Percentiles rank a stretch among this genome's conserved stretches.
Conservation (phyloP, 2,888 invertebrate genomes). For the Eristalis arbustorum region DNA sequence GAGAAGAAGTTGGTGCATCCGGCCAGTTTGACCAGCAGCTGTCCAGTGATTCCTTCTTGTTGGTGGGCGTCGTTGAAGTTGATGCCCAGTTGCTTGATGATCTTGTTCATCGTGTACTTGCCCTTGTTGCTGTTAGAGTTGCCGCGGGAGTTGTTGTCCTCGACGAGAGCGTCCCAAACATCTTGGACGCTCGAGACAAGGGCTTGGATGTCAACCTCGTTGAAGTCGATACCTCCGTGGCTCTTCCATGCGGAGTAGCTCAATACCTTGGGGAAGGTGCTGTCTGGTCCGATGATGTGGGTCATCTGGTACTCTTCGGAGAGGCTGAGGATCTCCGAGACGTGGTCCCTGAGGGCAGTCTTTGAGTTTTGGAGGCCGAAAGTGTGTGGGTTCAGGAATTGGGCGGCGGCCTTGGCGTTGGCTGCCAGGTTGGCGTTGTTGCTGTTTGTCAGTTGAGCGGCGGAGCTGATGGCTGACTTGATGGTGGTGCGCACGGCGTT, state of each 20-base stretch:
- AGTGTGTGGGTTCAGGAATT: conserved; percentile 79
- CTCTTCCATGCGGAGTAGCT: conserved; percentile 53
- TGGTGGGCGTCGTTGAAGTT: conserved; percentile 6
- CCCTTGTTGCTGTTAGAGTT: background rate
- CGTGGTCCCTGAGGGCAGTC: conserved; percentile 75
- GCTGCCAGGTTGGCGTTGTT: conserved; percentile 80
- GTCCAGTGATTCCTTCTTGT: conserved; percentile 22
- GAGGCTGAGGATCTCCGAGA: conserved; percentile 34
- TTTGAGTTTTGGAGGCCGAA: conserved; percentile 82
- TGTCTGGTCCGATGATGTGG: conserved; percentile 52
- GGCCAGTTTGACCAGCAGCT: conserved; percentile 40
- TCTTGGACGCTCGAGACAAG: conserved; percentile 40
- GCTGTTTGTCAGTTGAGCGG: conserved; percentile 81
- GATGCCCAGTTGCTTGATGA: conserved; percentile 39
- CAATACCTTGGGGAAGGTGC: conserved; percentile 32
- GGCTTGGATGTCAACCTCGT: conserved; percentile 50
- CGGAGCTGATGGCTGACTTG: conserved; percentile 83
- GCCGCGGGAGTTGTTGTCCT: background rate
- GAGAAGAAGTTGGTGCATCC: conserved; percentile 48
- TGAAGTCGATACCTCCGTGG: conserved; percentile 32
- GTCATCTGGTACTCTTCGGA: conserved; percentile 63
- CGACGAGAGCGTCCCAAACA: conserved; percentile 23
- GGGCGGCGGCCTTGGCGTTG: conserved; percentile 81
- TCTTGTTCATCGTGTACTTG: conserved; percentile 23
- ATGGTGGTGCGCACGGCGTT: conserved; percentile 85